Conservation (phyloP, 2,888 invertebrate species). For the Azorinus chamasolen region DNA sequence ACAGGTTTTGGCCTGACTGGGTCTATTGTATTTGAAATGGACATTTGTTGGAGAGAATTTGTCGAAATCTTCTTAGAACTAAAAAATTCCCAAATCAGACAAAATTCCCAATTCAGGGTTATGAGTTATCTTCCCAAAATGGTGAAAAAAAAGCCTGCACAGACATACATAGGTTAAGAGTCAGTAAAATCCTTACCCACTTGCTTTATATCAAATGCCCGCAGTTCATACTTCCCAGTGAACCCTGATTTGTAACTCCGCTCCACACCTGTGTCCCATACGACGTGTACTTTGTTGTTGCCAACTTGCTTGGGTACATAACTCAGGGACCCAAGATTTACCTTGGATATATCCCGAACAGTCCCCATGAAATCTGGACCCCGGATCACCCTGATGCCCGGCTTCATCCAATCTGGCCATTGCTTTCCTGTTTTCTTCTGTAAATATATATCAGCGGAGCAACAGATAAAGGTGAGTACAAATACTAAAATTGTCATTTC, state of each 20-base stretch:
- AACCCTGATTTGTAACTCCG: conserved; percentile 60
- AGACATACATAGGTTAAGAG: too few relatives aligned
- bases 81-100: too few relatives aligned
- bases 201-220: conserved; percentile 66
- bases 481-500: too few relatives aligned
- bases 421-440: conserved; percentile 18
- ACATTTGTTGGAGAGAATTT: too few relatives aligned
- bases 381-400: conserved; percentile 60
- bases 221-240: conserved; percentile 57
- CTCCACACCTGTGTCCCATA: conserved; percentile 64
- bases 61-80: too few relatives aligned
- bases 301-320: conserved; percentile 57
- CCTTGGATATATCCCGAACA: conserved; percentile 21
- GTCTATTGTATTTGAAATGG: too few relatives aligned
- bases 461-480: too few relatives aligned
- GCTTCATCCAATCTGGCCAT: conserved; percentile 67
- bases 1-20: too few relatives aligned
- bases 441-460: too few relatives aligned
- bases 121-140: too few relatives aligned
- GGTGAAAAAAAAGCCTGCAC: too few relatives aligned
- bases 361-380: conserved; percentile 60
- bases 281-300: conserved; percentile 53
- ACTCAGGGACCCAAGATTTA: conserved; percentile 53
- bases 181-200: conserved; percentile 46
- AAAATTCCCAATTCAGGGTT: too few relatives aligned